Percentiles rank a stretch among this genome's conserved stretches.
Conservation (phyloP, 2,797 vertebrate species). For the Miichthys miiuy region DNA sequence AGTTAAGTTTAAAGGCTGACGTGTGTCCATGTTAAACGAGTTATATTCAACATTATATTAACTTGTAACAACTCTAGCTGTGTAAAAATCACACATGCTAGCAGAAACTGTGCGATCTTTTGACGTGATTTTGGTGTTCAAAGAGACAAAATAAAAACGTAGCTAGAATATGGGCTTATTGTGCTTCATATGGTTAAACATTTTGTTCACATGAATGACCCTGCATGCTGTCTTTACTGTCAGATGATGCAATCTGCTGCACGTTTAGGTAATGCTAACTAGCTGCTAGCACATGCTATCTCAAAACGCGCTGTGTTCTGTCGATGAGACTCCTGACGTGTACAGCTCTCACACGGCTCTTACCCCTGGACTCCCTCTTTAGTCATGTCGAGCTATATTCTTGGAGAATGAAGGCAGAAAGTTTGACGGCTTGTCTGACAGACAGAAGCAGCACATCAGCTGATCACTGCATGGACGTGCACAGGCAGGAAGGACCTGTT, state of each 20-base stretch:
- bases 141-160: not conserved
- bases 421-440: slow-evolving; percentile 27
- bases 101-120: not conserved
- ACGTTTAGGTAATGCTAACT: slow-evolving; percentile 52
- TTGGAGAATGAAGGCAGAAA: slow-evolving; percentile 26
- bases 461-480: slow-evolving; percentile 69
- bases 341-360: slow-evolving; percentile 37
- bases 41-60: too few relatives aligned
- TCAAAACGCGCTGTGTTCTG: not conserved
- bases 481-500: slow-evolving; percentile 70
- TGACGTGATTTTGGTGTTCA: accelerated
- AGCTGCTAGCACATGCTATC: slow-evolving; percentile 27
- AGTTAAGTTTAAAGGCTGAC: not conserved
- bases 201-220: not conserved
- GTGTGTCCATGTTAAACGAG: not conserved
- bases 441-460: slow-evolving; percentile 63
- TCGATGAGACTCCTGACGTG: not conserved
- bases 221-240: slow-evolving; percentile 9
- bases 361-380: slow-evolving; percentile 85
- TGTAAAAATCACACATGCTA: too few relatives aligned
- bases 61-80: too few relatives aligned
- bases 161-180: not conserved
- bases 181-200: not conserved
- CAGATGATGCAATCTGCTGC: slow-evolving; percentile 83
- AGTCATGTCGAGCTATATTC: slow-evolving; percentile 77